These are phyloP conservation scores for Chaetogeoica ovagalla DNA, from an alignment of 2,888 invertebrate species.

Conservation along the genomic window DNA sequence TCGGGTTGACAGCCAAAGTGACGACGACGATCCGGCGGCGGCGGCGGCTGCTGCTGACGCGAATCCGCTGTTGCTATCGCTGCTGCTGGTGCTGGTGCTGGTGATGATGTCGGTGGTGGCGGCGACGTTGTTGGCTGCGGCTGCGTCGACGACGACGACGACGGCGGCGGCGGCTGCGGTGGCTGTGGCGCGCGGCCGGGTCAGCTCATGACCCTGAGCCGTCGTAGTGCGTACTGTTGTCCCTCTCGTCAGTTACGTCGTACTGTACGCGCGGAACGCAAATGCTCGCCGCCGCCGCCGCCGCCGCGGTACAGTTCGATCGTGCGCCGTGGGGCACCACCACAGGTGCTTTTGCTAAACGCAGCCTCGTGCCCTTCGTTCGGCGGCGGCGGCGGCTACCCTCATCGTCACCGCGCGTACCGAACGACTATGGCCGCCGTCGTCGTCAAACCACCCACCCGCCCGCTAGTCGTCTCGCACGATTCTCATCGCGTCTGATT, in stretches of 20 bases:
- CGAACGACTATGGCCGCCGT: too few species aligned
- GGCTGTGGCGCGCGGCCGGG: slow-evolving; percentile 49
- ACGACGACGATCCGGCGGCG: not conserved
- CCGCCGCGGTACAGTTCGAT: slow-evolving; percentile 45
- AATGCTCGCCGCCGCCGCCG: slow-evolving; percentile 25
- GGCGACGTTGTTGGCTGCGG: too few species aligned
- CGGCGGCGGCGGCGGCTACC: not conserved
- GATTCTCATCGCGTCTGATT: not conserved
- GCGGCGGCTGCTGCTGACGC: slow-evolving; percentile 3
- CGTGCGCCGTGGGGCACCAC: slow-evolving; percentile 46
- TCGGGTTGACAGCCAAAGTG: slow-evolving; percentile 22
- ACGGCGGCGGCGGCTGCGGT: not conserved
- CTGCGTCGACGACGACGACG: not conserved
- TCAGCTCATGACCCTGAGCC: slow-evolving; percentile 53
- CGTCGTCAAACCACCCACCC: not conserved
- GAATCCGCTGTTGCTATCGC: not conserved
- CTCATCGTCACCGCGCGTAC: not conserved
- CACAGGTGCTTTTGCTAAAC: slow-evolving; percentile 51
- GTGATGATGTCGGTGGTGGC: too few species aligned
- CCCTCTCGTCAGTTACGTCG: slow-evolving; percentile 48
- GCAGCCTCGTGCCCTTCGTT: slow-evolving; percentile 46
- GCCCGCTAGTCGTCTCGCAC: not conserved
- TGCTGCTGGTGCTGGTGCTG: too few species aligned
- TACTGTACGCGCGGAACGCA: slow-evolving; percentile 28
- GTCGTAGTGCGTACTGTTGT: slow-evolving; percentile 47